Evolutionary conservation across 2,113 vertebrate species (phyloP), one percentile per base, ranked within the genome.

Genomic region (Urocitellus parryii): DNA sequence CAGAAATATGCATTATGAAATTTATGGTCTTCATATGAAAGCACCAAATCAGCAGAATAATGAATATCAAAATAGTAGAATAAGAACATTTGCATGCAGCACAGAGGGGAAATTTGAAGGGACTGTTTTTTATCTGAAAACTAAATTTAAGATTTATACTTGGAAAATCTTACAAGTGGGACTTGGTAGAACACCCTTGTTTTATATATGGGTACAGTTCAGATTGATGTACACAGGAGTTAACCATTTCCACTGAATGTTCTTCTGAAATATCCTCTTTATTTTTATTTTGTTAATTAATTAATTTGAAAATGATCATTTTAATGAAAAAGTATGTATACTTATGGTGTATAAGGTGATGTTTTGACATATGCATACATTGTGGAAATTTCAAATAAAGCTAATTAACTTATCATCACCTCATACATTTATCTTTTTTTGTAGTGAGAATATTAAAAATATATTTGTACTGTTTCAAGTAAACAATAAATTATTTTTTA

Each of bases 91-190:
- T 88, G 42, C 83, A 76, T 80, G 45, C 56, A 83, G 53, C 73
- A 58, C 45, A 87, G 29, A 70, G 42, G 42, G 88, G 14, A 85
- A 53, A 8, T 74, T 45, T 9, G 45, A 45, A 45, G 45, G 45
- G 45, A 45, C 45, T 53, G 76, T 74, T 56, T 82, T 82, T 86
- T 74, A 88, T n/a, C 78, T 94, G 85, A 79, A 4, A 92, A 74
- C 51, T 45, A 79, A 25, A 90, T 84, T 70, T 90, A 83, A 96
- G 90, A 87, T 94, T 87, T 90, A 76, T 10, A 88, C 25, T 32
- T 87, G 45, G 39, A 4, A 84, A 87, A 61, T 4, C 42, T 1
- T 90, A 37, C 51, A 56, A 4, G 45, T 56, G 9, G 18, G 14
- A 90, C 45, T 90, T 92, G n/a, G 34, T 89, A 61, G 70, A 88